These are phyloP conservation scores for Anolis apletophallus DNA, from an alignment of 2,797 vertebrate genomes.

Conservation along the genomic window DNA sequence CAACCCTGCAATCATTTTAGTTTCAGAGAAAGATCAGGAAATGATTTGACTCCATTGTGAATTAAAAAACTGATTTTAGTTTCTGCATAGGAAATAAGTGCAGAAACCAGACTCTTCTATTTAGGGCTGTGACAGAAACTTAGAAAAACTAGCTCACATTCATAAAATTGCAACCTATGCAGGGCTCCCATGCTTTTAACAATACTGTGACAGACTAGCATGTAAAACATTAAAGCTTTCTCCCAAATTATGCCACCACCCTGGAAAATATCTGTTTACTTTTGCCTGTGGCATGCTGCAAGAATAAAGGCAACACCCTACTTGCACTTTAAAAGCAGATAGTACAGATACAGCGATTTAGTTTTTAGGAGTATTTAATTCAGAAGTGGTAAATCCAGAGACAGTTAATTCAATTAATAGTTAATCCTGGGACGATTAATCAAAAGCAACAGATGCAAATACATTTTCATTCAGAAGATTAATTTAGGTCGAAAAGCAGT, in stretches of 20 bases:
- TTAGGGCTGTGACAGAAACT: neutral
- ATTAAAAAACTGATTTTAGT: neutral
- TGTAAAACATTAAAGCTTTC: neutral
- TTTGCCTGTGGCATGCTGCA: neutral
- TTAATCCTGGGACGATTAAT: neutral
- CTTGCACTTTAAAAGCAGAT: neutral
- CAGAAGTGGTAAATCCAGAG: neutral
- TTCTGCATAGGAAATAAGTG: neutral
- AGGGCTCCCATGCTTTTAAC: neutral
- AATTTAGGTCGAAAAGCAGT: neutral
- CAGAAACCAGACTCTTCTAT: slow-evolving; percentile 6
- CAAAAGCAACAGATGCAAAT: neutral
- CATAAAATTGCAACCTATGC: neutral
- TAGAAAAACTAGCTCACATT: neutral
- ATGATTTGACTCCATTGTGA: neutral
- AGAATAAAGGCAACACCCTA: neutral
- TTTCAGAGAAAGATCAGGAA: neutral
- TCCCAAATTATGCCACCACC: neutral
- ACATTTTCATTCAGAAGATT: neutral
- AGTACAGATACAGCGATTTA: neutral
- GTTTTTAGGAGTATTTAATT: neutral
- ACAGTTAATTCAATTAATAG: neutral
- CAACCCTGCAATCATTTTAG: neutral
- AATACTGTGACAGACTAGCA: neutral
- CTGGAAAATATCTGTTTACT: neutral